Percentiles rank a stretch among this genome's conserved stretches.
Conservation (phyloP, 1,140 invertebrate species). For the Stenopsyche tienmushanensis region DNA sequence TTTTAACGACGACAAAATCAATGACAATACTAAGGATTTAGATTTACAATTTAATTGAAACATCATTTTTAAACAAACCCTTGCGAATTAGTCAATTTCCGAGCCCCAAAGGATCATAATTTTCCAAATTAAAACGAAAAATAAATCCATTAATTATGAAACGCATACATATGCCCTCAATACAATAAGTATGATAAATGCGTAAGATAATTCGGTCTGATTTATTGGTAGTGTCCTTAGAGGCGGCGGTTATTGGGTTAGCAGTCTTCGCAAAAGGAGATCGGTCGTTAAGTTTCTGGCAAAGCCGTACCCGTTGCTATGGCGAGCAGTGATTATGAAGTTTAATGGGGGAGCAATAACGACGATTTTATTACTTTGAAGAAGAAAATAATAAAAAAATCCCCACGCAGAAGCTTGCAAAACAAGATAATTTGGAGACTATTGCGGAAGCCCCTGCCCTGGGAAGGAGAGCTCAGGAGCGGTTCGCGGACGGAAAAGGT, state of each 20-base stretch:
- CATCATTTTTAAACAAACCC: too few species aligned
- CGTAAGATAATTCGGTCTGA: too few species aligned
- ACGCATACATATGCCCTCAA: too few species aligned
- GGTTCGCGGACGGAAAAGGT: background rate
- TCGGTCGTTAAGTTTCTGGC: slow-evolving; percentile 6
- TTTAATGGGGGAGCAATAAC: slow-evolving; percentile 26
- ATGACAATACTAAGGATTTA: too few species aligned
- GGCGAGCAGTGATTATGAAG: slow-evolving; percentile 23
- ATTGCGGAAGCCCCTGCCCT: background rate
- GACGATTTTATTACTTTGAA: slow-evolving; percentile 21
- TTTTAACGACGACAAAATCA: too few species aligned
- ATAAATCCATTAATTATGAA: too few species aligned
- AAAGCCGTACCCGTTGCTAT: background rate
- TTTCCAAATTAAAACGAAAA: too few species aligned
- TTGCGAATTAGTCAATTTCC: too few species aligned
- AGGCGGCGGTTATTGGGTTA: background rate
- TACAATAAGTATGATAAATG: too few species aligned
- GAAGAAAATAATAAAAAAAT: slow-evolving; percentile 20
- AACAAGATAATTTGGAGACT: slow-evolving; percentile 2
- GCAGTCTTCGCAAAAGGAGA: background rate
- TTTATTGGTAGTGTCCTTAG: too few species aligned
- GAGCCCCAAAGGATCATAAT: too few species aligned
- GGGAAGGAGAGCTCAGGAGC: background rate
- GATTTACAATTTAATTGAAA: too few species aligned
- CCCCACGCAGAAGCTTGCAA: background rate